Conservation (phyloP, 2,888 invertebrate species). For the Papilio elwesi region DNA sequence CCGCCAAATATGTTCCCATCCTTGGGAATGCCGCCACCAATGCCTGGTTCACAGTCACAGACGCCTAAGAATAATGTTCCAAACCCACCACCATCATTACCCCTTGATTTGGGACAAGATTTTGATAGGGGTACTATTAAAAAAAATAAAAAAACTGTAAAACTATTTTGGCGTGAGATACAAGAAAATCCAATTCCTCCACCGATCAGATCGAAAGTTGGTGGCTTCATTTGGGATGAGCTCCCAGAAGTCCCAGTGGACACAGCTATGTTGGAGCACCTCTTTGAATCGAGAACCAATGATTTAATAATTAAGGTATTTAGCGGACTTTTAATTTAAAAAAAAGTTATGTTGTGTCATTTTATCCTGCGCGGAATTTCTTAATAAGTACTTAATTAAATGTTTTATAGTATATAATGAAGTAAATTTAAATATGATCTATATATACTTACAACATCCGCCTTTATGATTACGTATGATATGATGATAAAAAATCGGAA, state of each 20-base stretch:
- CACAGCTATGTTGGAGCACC: slow-evolving; percentile 95
- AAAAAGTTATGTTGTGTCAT: too few species aligned
- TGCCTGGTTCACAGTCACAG: slow-evolving; percentile 77
- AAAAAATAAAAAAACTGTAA: slow-evolving; percentile 98
- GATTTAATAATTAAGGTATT: slow-evolving; percentile 94
- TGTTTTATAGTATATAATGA: too few species aligned
- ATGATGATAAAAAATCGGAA: too few species aligned
- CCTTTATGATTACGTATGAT: too few species aligned
- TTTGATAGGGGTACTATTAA: slow-evolving; percentile 84
- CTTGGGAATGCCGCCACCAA: slow-evolving; percentile 74
- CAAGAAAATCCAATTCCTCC: slow-evolving; percentile 88
- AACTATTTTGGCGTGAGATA: slow-evolving; percentile 98
- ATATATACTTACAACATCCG: too few species aligned
- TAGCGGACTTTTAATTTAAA: not conserved
- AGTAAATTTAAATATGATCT: too few species aligned
- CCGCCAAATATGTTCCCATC: slow-evolving; percentile 87
- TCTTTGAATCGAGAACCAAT: slow-evolving; percentile 98
- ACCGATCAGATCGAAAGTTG: slow-evolving; percentile 83
- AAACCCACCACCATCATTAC: slow-evolving; percentile 62
- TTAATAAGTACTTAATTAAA: too few species aligned
- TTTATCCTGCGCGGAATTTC: too few species aligned
- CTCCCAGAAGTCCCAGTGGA: slow-evolving; percentile 93
- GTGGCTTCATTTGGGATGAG: slow-evolving; percentile 95
- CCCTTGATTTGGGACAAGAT: slow-evolving; percentile 70
- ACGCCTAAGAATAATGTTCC: slow-evolving; percentile 73